Evolutionary conservation across 2,888 invertebrate genomes (phyloP).

Genomic region (Sphaerophoria taeniata): DNA sequence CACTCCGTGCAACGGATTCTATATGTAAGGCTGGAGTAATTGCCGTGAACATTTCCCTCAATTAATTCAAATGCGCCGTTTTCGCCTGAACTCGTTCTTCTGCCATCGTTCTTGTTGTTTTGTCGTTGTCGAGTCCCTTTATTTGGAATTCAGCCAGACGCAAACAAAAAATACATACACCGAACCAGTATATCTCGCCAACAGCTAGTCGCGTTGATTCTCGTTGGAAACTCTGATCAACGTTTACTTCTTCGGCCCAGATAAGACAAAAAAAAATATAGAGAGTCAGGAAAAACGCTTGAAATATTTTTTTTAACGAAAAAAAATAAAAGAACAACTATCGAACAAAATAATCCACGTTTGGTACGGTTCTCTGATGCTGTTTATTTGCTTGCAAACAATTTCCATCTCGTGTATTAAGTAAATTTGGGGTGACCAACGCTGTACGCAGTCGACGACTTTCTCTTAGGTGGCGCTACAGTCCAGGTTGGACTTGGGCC

Average conservation of each 20-base stretch:
- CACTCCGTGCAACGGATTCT: conserved; percentile 41
- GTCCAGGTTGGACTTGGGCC: too few relatives aligned
- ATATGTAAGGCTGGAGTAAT: conserved; percentile 41
- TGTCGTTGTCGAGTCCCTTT: conserved; percentile 12
- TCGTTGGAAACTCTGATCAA: conserved; percentile 35
- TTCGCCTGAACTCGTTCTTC: conserved; percentile 37
- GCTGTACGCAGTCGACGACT: not conserved
- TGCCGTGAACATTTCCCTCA: conserved; percentile 64
- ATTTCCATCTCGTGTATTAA: conserved; percentile 12
- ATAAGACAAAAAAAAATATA: conserved; percentile 54
- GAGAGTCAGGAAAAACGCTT: conserved; percentile 3
- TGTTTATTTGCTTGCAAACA: conserved; percentile 46
- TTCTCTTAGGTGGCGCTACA: too few relatives aligned
- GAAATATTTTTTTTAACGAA: conserved; percentile 35
- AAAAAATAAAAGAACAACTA: conserved; percentile 32
- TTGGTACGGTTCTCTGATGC: conserved; percentile 67
- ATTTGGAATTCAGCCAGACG: conserved; percentile 31
- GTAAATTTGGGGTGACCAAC: conserved; percentile 11
- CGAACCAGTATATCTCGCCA: conserved; percentile 37
- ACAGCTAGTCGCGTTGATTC: conserved; percentile 23
- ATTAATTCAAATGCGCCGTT: conserved; percentile 59
- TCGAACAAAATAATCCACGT: conserved; percentile 40
- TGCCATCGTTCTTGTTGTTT: not conserved
- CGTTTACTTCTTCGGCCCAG: conserved; percentile 68
- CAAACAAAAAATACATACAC: conserved; percentile 14